Evolutionary conservation across 2,888 invertebrate species (phyloP).

Genomic region (Caenorhabditis sulstoni): DNA sequence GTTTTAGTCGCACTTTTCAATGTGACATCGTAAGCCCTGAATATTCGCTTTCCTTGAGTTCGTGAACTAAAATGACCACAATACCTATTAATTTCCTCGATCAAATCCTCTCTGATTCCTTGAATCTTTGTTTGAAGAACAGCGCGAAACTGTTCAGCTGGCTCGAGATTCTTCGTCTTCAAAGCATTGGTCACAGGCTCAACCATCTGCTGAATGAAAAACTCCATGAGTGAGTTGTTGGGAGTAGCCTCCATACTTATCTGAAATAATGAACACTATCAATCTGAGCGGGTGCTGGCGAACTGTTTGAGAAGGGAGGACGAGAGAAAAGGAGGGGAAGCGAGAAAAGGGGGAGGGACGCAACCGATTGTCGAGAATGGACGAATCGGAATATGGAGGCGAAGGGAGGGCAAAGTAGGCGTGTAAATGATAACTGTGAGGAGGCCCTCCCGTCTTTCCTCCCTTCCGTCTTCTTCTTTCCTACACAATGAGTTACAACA

Average conservation of each 20-base stretch:
- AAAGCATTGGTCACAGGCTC: slow-evolving; percentile 19
- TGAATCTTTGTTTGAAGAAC: slow-evolving; percentile 15
- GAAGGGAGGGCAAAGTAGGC: slow-evolving; percentile 50
- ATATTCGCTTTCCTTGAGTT: too few relatives aligned
- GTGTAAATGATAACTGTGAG: slow-evolving; percentile 58
- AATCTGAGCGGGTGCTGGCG: not conserved
- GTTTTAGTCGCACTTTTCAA: too few relatives aligned
- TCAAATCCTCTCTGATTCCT: slow-evolving; percentile 8
- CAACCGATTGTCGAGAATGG: slow-evolving; percentile 24
- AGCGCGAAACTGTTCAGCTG: not conserved
- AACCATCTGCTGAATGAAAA: slow-evolving; percentile 27
- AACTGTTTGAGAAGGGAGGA: not conserved
- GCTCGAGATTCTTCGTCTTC: not conserved
- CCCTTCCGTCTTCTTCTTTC: slow-evolving; percentile 26
- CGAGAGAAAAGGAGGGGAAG: not conserved
- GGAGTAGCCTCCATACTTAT: slow-evolving; percentile 6
- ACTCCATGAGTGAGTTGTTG: slow-evolving; percentile 14
- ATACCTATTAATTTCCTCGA: slow-evolving; percentile 31
- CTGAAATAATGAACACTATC: not conserved
- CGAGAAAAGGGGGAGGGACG: not conserved
- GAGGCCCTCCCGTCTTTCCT: slow-evolving; percentile 23
- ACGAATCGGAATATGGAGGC: slow-evolving; percentile 26
- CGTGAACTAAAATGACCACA: not conserved
- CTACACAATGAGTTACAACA: slow-evolving; percentile 47
- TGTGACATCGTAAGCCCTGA: not conserved